Base-by-base conservation (phyloP, 2,113 vertebrate species). In the Epinephelus moara region DNA sequence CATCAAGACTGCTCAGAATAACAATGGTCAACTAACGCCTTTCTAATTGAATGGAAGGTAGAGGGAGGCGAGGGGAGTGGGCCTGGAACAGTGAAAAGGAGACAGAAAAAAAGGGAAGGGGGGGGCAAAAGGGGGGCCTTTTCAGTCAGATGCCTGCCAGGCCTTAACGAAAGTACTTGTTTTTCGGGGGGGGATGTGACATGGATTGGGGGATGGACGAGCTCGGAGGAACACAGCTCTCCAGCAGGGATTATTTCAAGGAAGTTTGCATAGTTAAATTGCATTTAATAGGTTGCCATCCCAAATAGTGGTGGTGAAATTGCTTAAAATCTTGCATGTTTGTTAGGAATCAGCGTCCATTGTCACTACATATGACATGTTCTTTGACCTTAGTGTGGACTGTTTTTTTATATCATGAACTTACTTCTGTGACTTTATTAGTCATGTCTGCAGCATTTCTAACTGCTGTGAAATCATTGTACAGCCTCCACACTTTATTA, bases 1-100 rank as follows among this genome's bases (percentile, higher is more conserved):
- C 95, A 96, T 96, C 95, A 95, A 92, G 95, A 88, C 94, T 88
- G 89, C 80, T 94, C 93, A 93, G 94, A 95, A 95, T 95, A 93
- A 96, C 95, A 96, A 96, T 95, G 93, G 93, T 88, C 93, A 92
- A 93, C 95, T 95, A 96, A 96, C 94, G 93, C 95, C 94, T 95
- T 94, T 86, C 92, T 95, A 96, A 96, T 94, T 95, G 94, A 95
- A 96, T 94, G 93, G 94, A 94, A 92, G 93, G 93, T 94, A 90
- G 84, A 87, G 89, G 81, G 85, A 91, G 92, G 92, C 82, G 85
- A 86, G 85, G 90, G 92, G 89, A 90, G 84, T 84, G 85, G 88
- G 91, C 86, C 72, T 81, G 77, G 81, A 89, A 88, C 85, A 90
- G 90, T 93, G 89, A 94, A 94, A 94, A 91, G 91, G 90, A 92